Evolutionary conservation across 2,113 vertebrate genomes (phyloP).

Genomic region (Albula goreensis): DNA sequence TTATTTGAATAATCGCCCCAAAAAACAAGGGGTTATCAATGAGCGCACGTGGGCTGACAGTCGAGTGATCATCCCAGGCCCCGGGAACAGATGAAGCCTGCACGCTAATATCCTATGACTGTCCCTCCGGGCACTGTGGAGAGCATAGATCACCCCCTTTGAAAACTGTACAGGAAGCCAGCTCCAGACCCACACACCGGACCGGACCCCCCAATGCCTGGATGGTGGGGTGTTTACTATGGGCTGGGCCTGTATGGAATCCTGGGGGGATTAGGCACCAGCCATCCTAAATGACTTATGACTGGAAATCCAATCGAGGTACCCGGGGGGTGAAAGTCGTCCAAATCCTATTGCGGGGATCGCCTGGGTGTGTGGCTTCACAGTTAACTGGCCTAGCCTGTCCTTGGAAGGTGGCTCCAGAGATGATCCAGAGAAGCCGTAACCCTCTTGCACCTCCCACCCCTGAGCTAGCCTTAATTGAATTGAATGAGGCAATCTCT

Average conservation of each 20-base stretch:
- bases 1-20: conserved; percentile 18
- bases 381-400: conserved; percentile 42
- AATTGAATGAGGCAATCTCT: conserved; percentile 73
- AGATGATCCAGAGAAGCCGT: conserved; percentile 40
- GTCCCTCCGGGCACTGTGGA: conserved; percentile 19
- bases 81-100: background rate
- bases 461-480: conserved; percentile 54
- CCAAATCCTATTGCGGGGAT: conserved; percentile 61
- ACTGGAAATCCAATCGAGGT: conserved; percentile 56
- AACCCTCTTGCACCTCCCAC: conserved; percentile 61
- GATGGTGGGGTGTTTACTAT: conserved; percentile 12
- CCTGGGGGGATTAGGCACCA: conserved; percentile 43
- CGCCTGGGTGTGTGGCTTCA: background rate
- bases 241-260: conserved; percentile 3
- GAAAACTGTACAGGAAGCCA: conserved; percentile 29
- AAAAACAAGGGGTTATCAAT: conserved; percentile 24
- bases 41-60: conserved; percentile 2
- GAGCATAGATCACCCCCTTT: conserved; percentile 24
- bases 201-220: conserved; percentile 6
- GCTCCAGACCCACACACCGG: conserved; percentile 22
- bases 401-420: conserved; percentile 52
- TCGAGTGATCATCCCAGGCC: background rate
- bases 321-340: conserved; percentile 28
- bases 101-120: background rate
- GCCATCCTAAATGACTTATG: conserved; percentile 33